Conservation (phyloP, 2,888 invertebrate species). For the Polydrusus tereticollis region DNA sequence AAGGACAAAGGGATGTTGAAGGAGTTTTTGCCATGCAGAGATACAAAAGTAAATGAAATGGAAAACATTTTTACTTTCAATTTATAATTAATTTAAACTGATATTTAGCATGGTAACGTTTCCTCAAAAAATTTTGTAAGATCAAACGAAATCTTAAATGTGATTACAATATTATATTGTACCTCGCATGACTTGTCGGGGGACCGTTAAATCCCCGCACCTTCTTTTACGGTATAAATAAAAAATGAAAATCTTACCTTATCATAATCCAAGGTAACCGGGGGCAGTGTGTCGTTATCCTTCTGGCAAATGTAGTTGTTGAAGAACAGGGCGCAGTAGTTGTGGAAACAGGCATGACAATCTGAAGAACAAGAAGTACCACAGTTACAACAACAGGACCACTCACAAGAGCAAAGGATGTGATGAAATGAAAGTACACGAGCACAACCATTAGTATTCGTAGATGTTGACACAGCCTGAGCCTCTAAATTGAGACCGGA, state of each 20-base stretch:
- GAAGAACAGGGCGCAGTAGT: slow-evolving; percentile 69
- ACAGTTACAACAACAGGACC: slow-evolving; percentile 74
- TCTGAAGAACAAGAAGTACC: slow-evolving; percentile 74
- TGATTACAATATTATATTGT: too few relatives aligned
- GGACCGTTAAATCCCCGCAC: too few relatives aligned
- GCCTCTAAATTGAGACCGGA: slow-evolving; percentile 52
- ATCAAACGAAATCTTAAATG: too few relatives aligned
- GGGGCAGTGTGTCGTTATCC: slow-evolving; percentile 62
- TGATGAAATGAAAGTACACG: slow-evolving; percentile 68
- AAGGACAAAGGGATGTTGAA: too few relatives aligned
- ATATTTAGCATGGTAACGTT: too few relatives aligned
- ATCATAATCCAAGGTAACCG: slow-evolving; percentile 65
- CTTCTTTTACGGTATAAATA: background rate
- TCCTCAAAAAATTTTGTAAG: too few relatives aligned
- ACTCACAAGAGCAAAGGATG: slow-evolving; percentile 67
- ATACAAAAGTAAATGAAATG: too few relatives aligned
- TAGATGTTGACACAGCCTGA: slow-evolving; percentile 51
- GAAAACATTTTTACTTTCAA: too few relatives aligned
- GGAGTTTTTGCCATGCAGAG: too few relatives aligned
- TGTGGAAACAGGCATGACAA: slow-evolving; percentile 76
- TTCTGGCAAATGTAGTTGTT: slow-evolving; percentile 66
- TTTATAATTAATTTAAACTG: too few relatives aligned
- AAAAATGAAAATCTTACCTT: slow-evolving; percentile 63
- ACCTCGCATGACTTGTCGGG: too few relatives aligned
- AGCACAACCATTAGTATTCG: slow-evolving; percentile 63